A percentile compares a stretch with the other conserved stretches of the same genome.
Conservation (phyloP, 1,140 invertebrate genomes). For the Hesperophylax magnus region DNA sequence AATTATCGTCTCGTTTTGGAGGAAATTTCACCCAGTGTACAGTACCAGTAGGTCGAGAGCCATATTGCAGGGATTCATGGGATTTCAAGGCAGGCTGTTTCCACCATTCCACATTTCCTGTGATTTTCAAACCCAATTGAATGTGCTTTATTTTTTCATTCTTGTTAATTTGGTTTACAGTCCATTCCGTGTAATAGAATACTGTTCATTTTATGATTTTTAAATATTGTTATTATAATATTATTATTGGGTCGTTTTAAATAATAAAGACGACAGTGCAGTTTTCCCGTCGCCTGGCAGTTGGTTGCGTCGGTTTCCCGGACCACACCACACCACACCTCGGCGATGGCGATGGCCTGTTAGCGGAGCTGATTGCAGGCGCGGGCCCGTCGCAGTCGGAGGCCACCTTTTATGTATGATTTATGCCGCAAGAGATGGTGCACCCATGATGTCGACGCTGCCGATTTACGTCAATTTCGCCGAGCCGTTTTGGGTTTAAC, state of each 20-base stretch:
- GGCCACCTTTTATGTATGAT: conserved; percentile 35
- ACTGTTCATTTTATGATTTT: too few species aligned
- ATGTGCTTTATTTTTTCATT: too few species aligned
- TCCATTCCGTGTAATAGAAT: too few species aligned
- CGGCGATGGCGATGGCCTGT: conserved; percentile 18
- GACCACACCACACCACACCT: conserved; percentile 16
- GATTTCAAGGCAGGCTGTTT: too few species aligned
- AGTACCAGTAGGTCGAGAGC: too few species aligned
- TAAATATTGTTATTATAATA: too few species aligned
- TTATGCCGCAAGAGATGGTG: conserved; percentile 28
- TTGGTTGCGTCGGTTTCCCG: background rate
- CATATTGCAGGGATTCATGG: too few species aligned
- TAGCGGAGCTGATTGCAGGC: conserved; percentile 12
- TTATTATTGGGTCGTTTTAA: background rate
- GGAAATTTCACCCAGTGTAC: too few species aligned
- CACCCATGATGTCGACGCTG: conserved; percentile 7
- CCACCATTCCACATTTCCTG: too few species aligned
- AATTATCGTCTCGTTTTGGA: too few species aligned
- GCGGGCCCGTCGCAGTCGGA: background rate
- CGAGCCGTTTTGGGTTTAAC: conserved; percentile 39
- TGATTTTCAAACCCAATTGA: too few species aligned
- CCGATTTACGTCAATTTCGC: conserved; percentile 40
- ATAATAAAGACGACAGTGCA: background rate
- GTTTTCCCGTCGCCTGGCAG: background rate
- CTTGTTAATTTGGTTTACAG: too few species aligned